These are phyloP conservation scores for Pelosia muscerda DNA, from an alignment of 2,888 invertebrate species.

Conservation along the genomic window DNA sequence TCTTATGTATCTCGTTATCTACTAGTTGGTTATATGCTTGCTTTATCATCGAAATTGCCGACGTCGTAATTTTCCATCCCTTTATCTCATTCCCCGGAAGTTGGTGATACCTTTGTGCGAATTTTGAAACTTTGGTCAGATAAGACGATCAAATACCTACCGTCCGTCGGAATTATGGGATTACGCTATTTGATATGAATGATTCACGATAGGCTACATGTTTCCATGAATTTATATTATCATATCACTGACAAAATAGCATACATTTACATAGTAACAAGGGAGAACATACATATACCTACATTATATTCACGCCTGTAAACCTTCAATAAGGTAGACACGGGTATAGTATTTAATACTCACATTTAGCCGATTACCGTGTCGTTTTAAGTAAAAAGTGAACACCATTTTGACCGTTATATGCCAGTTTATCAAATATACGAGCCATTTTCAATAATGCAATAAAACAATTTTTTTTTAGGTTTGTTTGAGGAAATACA, in stretches of 20 bases:
- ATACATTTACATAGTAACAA: not conserved
- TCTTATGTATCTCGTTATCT: slow-evolving; percentile 58
- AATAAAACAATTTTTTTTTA: no score
- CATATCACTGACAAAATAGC: not conserved
- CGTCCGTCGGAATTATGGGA: slow-evolving; percentile 54
- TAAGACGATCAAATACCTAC: slow-evolving; percentile 62
- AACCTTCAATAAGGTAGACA: no score
- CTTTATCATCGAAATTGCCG: slow-evolving; percentile 74
- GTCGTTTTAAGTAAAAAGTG: no score
- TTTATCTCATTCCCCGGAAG: slow-evolving; percentile 80
- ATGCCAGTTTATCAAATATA: no score
- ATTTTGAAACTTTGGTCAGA: slow-evolving; percentile 63
- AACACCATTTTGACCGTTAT: no score
- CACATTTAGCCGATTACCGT: no score
- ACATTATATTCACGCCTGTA: no score
- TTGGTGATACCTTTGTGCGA: slow-evolving; percentile 76
- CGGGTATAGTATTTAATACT: no score
- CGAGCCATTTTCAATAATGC: no score
- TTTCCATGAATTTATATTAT: slow-evolving; percentile 8
- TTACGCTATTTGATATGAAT: slow-evolving; percentile 47
- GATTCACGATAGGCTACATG: slow-evolving; percentile 28
- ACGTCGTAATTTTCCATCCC: slow-evolving; percentile 80
- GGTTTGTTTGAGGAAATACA: no score
- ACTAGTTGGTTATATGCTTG: slow-evolving; percentile 67
- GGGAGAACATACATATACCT: no score